These are phyloP conservation scores for Xiphorhynchus elegans DNA, from an alignment of 2,113 vertebrate genomes.

Conservation along the genomic window DNA sequence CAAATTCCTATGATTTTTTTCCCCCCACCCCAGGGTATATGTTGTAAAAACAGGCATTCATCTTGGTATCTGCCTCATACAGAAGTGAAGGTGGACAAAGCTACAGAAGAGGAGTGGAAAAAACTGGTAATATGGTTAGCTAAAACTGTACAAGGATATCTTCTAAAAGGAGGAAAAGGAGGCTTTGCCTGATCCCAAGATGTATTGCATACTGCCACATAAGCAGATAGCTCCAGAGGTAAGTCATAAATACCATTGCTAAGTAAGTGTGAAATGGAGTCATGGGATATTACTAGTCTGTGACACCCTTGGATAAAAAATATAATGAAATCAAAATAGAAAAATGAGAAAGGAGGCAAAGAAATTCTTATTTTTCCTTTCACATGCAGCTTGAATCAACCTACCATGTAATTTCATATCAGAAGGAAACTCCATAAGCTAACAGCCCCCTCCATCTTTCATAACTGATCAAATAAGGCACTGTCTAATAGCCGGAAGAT, in stretches of 20 bases:
- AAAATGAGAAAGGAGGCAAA: slow-evolving; percentile 21
- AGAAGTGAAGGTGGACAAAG: not conserved
- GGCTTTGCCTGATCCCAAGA: not conserved
- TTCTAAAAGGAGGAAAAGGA: not conserved
- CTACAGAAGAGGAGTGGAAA: not conserved
- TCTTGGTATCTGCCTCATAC: not conserved
- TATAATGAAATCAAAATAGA: slow-evolving; percentile 4
- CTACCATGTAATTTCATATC: slow-evolving; percentile 28
- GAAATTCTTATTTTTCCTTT: slow-evolving; percentile 32
- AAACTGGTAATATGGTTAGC: not conserved
- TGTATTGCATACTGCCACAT: not conserved
- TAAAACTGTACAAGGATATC: not conserved
- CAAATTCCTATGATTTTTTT: not conserved
- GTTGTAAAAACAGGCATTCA: not conserved
- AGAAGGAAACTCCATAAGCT: slow-evolving; percentile 5
- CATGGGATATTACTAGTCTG: not conserved
- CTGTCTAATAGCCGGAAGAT: slow-evolving; percentile 2
- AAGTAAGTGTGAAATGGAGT: slow-evolving; percentile 51
- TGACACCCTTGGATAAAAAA: not conserved
- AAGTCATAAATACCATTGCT: slow-evolving; percentile 19
- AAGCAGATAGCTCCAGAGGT: not conserved
- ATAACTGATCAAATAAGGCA: slow-evolving; percentile 44
- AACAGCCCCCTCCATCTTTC: not conserved
- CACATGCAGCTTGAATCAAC: slow-evolving; percentile 6
- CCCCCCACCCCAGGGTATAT: not conserved